These are phyloP conservation scores for Halocaridina rubra DNA, from an alignment of 2,888 invertebrate species.

Conservation along the genomic window DNA sequence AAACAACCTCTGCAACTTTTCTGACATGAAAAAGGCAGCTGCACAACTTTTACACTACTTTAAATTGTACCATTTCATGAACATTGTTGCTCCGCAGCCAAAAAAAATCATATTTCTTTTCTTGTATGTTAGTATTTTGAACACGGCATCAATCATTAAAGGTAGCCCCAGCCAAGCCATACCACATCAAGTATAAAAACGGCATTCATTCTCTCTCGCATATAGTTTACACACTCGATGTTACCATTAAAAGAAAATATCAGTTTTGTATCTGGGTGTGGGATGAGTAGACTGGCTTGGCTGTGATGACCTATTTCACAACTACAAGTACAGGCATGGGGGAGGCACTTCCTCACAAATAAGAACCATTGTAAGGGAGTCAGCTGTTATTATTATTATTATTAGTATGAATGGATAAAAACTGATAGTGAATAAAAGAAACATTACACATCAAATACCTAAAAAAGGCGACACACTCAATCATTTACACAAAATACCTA, in stretches of 20 bases:
- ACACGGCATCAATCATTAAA: constrained; percentile 41
- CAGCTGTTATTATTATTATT: neutral
- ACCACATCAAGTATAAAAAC: constrained; percentile 47
- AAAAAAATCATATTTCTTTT: constrained; percentile 25
- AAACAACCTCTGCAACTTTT: constrained; percentile 40
- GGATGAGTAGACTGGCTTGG: constrained; percentile 41
- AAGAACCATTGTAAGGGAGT: constrained; percentile 53
- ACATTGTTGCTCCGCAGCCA: constrained; percentile 42
- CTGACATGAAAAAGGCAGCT: constrained; percentile 29
- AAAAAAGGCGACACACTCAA: constrained; percentile 57
- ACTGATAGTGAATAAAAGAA: constrained; percentile 31
- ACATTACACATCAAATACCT: constrained; percentile 60
- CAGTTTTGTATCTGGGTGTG: constrained; percentile 52
- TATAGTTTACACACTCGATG: constrained; percentile 38
- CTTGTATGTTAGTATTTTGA: no score
- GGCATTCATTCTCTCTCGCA: constrained; percentile 30
- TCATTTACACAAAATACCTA: constrained; percentile 60
- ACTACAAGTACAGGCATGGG: constrained; percentile 49
- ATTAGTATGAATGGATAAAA: no score
- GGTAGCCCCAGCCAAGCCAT: constrained; percentile 49
- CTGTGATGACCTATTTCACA: constrained; percentile 46
- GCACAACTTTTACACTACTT: constrained; percentile 38
- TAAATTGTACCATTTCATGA: constrained; percentile 48
- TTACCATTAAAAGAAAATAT: constrained; percentile 47
- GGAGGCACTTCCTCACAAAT: constrained; percentile 56